Evolutionary conservation across 2,888 invertebrate species (phyloP).

Genomic region (Cerceris ruficornis): DNA sequence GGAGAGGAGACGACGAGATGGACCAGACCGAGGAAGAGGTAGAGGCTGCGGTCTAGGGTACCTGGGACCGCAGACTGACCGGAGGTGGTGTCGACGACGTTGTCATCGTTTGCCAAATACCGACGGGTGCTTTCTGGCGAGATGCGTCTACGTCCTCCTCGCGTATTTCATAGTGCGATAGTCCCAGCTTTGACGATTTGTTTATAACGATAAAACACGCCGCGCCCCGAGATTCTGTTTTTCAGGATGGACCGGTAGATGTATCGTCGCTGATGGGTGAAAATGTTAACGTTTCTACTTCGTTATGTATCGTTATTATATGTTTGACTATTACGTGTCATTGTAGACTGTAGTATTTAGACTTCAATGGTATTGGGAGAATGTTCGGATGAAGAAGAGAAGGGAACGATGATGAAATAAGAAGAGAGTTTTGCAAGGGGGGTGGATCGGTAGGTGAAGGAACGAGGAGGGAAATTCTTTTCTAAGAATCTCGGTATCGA

Average conservation of each 20-base stretch:
- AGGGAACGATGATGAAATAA: too few relatives aligned
- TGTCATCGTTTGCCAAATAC: conserved; percentile 64
- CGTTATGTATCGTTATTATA: too few relatives aligned
- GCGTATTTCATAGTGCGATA: conserved; percentile 45
- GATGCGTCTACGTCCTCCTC: conserved; percentile 32
- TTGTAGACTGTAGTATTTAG: too few relatives aligned
- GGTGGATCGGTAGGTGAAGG: too few relatives aligned
- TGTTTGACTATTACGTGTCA: too few relatives aligned
- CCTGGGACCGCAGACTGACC: conserved; percentile 63
- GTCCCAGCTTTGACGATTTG: conserved; percentile 36
- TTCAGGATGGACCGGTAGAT: neutral
- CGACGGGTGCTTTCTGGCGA: conserved; percentile 53
- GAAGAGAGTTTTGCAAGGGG: too few relatives aligned
- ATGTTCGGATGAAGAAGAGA: too few relatives aligned
- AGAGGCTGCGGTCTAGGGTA: conserved; percentile 57
- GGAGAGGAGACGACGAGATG: conserved; percentile 12
- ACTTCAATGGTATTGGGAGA: too few relatives aligned
- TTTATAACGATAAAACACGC: conserved; percentile 36
- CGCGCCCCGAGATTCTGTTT: conserved; percentile 10
- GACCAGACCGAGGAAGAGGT: conserved; percentile 49
- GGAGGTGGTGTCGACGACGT: conserved; percentile 57
- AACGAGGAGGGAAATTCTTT: too few relatives aligned
- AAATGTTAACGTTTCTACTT: too few relatives aligned
- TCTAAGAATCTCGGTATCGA: too few relatives aligned
- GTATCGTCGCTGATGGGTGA: neutral